Conservation (phyloP, 2,113 vertebrate genomes). For the Neodon shergylaensis region DNA sequence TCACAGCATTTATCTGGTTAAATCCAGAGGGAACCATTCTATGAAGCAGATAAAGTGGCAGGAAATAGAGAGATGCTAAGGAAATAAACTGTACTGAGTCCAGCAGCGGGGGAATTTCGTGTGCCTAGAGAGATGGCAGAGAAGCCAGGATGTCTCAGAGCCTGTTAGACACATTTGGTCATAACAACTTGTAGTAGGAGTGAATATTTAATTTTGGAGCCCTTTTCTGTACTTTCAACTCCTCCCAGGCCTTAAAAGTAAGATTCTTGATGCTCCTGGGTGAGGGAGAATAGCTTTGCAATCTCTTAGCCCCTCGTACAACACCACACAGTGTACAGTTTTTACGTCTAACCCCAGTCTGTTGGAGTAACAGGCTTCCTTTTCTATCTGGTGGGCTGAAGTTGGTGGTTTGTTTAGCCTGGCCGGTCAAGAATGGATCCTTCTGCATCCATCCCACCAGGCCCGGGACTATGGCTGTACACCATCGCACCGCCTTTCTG, state of each 20-base stretch:
- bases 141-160: constrained; percentile 17
- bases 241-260: not conserved
- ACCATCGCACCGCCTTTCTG: not conserved
- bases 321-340: not conserved
- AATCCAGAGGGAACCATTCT: constrained; percentile 36
- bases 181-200: not conserved
- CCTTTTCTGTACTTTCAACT: not conserved
- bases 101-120: not conserved
- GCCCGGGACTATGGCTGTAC: not conserved
- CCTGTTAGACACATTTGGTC: not conserved
- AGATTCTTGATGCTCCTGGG: not conserved
- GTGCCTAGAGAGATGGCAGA: constrained; percentile 7
- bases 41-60: constrained; percentile 18
- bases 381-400: not conserved
- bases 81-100: constrained; percentile 39
- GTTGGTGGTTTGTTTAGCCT: not conserved
- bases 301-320: not conserved
- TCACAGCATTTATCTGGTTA: constrained; percentile 14
- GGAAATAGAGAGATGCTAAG: constrained; percentile 49
- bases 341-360: not conserved
- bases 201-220: not conserved
- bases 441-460: not conserved
- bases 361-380: not conserved
- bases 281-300: not conserved
- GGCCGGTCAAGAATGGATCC: not conserved